These are phyloP conservation scores for Drosophila pallidifrons DNA, from an alignment of 1,140 invertebrate genomes.

Conservation along the genomic window DNA sequence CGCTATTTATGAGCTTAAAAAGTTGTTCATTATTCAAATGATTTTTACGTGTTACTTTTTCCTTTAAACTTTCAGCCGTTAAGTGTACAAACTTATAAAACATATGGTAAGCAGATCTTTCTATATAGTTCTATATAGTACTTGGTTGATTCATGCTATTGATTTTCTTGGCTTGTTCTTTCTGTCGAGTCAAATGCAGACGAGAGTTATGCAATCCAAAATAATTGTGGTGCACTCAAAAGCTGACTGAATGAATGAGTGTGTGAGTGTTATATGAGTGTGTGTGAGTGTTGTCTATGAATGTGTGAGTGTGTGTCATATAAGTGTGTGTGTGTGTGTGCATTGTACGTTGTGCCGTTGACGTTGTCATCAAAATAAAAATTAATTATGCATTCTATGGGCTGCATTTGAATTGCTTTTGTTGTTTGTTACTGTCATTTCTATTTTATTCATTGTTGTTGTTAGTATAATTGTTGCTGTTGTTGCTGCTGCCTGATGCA, in stretches of 20 bases:
- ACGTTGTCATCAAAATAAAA: constrained; percentile 85
- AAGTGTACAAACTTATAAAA: no score
- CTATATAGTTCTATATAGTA: background rate
- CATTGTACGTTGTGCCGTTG: constrained; percentile 56
- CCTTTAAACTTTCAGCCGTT: no score
- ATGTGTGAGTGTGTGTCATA: background rate
- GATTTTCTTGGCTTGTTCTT: constrained; percentile 2
- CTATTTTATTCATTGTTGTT: constrained; percentile 67
- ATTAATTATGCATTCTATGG: constrained; percentile 85
- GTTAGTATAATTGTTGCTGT: constrained; percentile 21
- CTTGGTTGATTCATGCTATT: background rate
- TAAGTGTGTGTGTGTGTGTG: constrained; percentile 4
- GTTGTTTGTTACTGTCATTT: constrained; percentile 78
- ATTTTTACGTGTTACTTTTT: background rate
- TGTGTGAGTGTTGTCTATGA: background rate
- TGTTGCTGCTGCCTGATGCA: constrained; percentile 38
- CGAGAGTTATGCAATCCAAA: constrained; percentile 34
- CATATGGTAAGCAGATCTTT: background rate
- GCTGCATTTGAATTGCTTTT: constrained; percentile 82
- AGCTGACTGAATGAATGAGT: background rate
- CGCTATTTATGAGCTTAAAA: no score
- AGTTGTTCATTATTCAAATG: no score
- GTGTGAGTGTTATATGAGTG: background rate
- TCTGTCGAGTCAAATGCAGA: constrained; percentile 9
- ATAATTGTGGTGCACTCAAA: constrained; percentile 22